Evolutionary conservation across 2,888 invertebrate species (phyloP), one percentile per base, ranked within the genome.

Genomic region (Polydesmus complanatus): DNA sequence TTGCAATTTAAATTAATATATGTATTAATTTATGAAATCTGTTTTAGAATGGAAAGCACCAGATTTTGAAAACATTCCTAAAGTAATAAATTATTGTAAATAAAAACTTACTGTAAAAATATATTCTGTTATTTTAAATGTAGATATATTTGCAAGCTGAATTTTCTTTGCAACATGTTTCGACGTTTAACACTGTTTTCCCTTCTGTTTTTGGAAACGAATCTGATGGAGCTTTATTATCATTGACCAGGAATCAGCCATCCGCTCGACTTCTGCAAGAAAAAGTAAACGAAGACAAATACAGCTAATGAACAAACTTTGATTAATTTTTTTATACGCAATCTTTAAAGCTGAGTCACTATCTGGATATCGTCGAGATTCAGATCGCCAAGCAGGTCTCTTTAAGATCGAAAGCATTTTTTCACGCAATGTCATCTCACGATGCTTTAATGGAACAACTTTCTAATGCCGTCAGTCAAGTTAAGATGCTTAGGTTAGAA

Each of bases 371-470:
- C 62, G 89, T 96, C 54, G 96, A 97, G 76, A 88, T 92, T 70
- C 85, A 89, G 75, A 91, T 94, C 72, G 90, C 91, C 3, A 84
- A 86, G 68, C 94, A 95, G 78, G 80, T 95, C 59, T 91, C 95
- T 27, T 85, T 88, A 69, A 93, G 95, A 73, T 95, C 95, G 11
- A 91, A 91, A 68, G 94, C 94, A 21, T 98, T 97, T 77, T 98
- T 97, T 73, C 88, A 93, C 74, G 96, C 96, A 1, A 96, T 98
- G 88, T 85, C 95, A 60, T 96, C 96, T 5, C 97, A 98, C 75
- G 95, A 97, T 73, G 88, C 90, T 27, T 86, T 98, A 56, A 91
- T 96, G 84, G 92, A 93, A 67, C 89, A 96, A 72, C 86, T 98
- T 80, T 85, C 85, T 1, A 82, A 83, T 70, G 90, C 92, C 22